A percentile compares a stretch with the other conserved stretches of the same genome.
Evolutionary conservation across 2,797 vertebrate species (phyloP).

Genomic region (Aphelocoma californica): DNA sequence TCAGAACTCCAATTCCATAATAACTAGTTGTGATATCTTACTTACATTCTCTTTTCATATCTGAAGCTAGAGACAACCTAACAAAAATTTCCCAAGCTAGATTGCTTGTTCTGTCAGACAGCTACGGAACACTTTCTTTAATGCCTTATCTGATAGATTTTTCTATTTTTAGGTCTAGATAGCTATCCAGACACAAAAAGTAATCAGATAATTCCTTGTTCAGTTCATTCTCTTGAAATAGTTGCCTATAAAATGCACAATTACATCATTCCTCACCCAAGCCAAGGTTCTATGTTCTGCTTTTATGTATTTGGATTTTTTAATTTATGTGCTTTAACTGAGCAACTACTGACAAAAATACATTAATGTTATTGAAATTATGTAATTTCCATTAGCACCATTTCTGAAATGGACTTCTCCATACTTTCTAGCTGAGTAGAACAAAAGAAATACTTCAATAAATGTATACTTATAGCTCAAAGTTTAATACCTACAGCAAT

Average conservation of each 20-base stretch:
- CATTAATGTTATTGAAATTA: neutral
- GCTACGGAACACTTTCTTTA: neutral
- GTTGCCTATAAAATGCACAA: neutral
- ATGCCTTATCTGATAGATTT: neutral
- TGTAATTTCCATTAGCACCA: neutral
- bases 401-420: neutral
- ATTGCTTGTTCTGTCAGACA: neutral
- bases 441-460: neutral
- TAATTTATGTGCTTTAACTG: neutral
- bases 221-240: neutral
- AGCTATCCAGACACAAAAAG: neutral
- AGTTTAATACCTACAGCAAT: neutral
- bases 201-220: neutral
- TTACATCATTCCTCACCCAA: neutral
- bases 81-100: neutral
- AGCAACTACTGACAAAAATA: neutral
- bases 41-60: neutral
- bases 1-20: neutral
- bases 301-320: neutral
- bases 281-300: neutral
- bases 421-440: neutral
- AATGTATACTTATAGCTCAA: neutral
- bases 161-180: neutral
- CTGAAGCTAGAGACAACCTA: neutral
- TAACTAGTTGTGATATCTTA: neutral